A percentile compares a stretch with the other conserved stretches of the same genome.
These are phyloP conservation scores for Phataginus tetradactyla DNA, from an alignment of 2,797 vertebrate genomes.

Conservation along the genomic window DNA sequence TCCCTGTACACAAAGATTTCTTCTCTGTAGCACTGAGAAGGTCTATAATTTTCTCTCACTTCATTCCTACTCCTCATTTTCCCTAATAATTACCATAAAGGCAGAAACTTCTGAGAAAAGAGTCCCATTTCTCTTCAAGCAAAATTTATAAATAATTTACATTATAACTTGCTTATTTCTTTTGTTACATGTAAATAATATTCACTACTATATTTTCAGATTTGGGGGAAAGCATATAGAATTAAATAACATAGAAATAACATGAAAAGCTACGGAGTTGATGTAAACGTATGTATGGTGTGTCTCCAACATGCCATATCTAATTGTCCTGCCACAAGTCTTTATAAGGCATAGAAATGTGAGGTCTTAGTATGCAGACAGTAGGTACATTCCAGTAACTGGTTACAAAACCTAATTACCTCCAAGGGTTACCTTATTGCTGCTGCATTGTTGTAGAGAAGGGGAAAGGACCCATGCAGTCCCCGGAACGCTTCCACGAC, in stretches of 20 bases:
- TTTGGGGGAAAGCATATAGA: background rate
- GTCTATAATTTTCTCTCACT: slow-evolving; percentile 34
- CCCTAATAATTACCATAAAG: slow-evolving; percentile 53
- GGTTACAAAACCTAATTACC: background rate
- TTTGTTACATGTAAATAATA: slow-evolving; percentile 35
- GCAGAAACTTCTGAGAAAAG: slow-evolving; percentile 40
- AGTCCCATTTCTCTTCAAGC: background rate
- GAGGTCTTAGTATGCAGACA: background rate
- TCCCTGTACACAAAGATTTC: background rate
- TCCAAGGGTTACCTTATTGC: background rate
- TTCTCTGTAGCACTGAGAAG: slow-evolving; percentile 22
- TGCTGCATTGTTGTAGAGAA: background rate
- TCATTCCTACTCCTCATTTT: background rate
- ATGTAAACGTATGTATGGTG: fast-evolving
- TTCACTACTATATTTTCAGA: background rate
- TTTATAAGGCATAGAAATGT: background rate
- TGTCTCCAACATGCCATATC: fast-evolving
- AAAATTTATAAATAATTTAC: slow-evolving; percentile 51
- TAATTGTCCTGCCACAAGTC: background rate
- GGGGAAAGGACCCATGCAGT: background rate
- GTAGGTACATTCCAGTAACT: background rate
- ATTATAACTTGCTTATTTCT: background rate
- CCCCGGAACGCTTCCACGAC: background rate
- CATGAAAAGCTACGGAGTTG: background rate
- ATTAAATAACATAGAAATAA: slow-evolving; percentile 41